Percentiles rank a stretch among this genome's conserved stretches.
Evolutionary conservation across 2,797 vertebrate species (phyloP).

Genomic region (Apogon hyalosoma): DNA sequence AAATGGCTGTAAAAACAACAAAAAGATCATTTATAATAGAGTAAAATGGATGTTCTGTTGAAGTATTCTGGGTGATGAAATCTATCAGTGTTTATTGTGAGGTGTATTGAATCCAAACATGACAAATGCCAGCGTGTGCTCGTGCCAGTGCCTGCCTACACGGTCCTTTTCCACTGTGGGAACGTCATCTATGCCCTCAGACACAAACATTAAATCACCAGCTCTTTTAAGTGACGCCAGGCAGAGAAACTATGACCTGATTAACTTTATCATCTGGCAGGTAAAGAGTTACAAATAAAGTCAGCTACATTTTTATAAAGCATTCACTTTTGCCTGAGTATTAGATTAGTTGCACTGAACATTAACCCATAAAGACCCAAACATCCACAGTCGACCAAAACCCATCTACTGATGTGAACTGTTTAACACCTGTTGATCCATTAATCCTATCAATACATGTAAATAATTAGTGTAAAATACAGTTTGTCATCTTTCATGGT

Average conservation of each 20-base stretch:
- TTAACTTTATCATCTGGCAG: neutral
- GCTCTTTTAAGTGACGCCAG: neutral
- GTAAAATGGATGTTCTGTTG: too few relatives aligned
- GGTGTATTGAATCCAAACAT: neutral
- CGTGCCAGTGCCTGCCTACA: neutral
- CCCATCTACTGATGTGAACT: too few relatives aligned
- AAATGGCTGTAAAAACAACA: too few relatives aligned
- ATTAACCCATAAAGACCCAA: too few relatives aligned
- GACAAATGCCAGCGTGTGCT: constrained; percentile 14
- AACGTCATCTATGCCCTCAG: neutral
- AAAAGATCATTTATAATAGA: too few relatives aligned
- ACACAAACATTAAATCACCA: neutral
- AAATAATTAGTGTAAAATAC: too few relatives aligned
- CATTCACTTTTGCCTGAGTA: neutral
- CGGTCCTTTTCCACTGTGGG: neutral
- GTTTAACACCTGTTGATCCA: too few relatives aligned
- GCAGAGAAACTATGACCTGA: neutral
- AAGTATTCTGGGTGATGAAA: neutral
- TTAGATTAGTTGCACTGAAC: too few relatives aligned
- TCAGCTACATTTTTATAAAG: too few relatives aligned
- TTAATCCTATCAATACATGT: neutral
- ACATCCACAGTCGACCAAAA: too few relatives aligned
- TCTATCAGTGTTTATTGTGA: constrained; percentile 4
- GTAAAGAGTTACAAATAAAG: neutral
- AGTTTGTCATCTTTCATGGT: too few relatives aligned